Evolutionary conservation across 1,140 invertebrate genomes (phyloP).

Genomic region (Penaeus japonicus): DNA sequence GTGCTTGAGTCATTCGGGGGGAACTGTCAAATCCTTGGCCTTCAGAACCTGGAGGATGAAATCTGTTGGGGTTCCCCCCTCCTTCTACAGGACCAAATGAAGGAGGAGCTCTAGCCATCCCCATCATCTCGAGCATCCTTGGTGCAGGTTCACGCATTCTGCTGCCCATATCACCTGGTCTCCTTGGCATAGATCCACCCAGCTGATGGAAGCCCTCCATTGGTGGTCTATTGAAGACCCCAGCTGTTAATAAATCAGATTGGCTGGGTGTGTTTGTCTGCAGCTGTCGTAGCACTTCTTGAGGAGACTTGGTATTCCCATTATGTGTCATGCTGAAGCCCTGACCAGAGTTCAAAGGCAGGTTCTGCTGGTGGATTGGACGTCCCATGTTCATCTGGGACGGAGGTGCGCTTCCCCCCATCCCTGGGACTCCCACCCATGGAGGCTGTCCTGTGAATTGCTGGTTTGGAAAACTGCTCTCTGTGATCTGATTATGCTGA

Average conservation of each 20-base stretch:
- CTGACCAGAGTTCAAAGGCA: not conserved
- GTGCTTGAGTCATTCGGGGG: conserved; percentile 31
- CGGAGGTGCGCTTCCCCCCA: conserved; percentile 22
- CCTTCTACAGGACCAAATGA: conserved; percentile 45
- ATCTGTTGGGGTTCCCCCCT: conserved; percentile 15
- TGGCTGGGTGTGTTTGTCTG: conserved; percentile 14
- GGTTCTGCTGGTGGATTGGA: conserved; percentile 29
- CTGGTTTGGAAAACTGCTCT: conserved; percentile 33
- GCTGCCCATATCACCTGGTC: conserved; percentile 16
- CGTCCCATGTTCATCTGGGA: not conserved
- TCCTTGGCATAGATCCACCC: conserved; percentile 30
- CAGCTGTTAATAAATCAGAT: conserved; percentile 24
- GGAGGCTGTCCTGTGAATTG: conserved; percentile 19
- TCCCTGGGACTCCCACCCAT: conserved; percentile 6
- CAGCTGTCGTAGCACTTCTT: conserved; percentile 34
- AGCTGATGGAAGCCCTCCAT: conserved; percentile 47
- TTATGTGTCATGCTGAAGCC: conserved; percentile 26
- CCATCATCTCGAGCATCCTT: conserved; percentile 47
- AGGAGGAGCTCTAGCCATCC: conserved; percentile 35
- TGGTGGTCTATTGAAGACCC: conserved; percentile 44
- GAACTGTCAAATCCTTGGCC: conserved; percentile 27
- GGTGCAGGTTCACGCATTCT: conserved; percentile 43
- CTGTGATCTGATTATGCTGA: conserved; percentile 17
- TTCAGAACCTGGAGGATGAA: conserved; percentile 25
- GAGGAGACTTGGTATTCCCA: conserved; percentile 32